A percentile compares a stretch with the other conserved stretches of the same genome.
phyloP scores from a whole-genome alignment of 2,888 invertebrate genomes.

The Bruchidius siliquastri region DNA sequence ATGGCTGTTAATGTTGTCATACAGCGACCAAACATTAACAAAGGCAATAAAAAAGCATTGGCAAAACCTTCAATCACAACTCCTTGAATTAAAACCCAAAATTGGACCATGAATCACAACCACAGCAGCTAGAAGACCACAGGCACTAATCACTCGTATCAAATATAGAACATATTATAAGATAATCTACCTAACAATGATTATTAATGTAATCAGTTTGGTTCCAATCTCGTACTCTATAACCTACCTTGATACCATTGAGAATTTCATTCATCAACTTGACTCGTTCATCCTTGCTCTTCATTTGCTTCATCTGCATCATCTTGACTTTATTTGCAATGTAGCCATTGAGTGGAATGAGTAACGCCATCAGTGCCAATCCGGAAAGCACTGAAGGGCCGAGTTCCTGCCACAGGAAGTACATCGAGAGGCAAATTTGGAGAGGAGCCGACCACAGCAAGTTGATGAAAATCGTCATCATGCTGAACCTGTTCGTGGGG shows the following conservation, averaged over 20 bases:
- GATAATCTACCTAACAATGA: no score
- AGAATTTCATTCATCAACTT: conserved; percentile 56
- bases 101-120: no score
- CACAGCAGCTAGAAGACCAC: no score
- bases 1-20: no score
- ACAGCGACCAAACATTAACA: no score
- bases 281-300: conserved; percentile 53
- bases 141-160: no score
- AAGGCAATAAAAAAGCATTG: no score
- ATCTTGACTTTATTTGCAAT: conserved; percentile 48
- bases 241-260: conserved; percentile 53
- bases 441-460: conserved; percentile 52
- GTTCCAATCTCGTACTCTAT: no score
- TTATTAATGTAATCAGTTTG: no score
- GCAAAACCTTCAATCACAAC: no score
- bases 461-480: conserved; percentile 45
- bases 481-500: background rate
- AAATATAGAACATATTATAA: no score
- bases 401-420: conserved; percentile 49
- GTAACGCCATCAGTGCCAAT: conserved; percentile 48
- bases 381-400: conserved; percentile 59
- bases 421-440: conserved; percentile 53
- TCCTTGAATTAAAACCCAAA: no score
- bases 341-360: conserved; percentile 52
- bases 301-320: conserved; percentile 51